phyloP scores from a whole-genome alignment of 1,140 invertebrate species.

The Drosophila yakuba region DNA sequence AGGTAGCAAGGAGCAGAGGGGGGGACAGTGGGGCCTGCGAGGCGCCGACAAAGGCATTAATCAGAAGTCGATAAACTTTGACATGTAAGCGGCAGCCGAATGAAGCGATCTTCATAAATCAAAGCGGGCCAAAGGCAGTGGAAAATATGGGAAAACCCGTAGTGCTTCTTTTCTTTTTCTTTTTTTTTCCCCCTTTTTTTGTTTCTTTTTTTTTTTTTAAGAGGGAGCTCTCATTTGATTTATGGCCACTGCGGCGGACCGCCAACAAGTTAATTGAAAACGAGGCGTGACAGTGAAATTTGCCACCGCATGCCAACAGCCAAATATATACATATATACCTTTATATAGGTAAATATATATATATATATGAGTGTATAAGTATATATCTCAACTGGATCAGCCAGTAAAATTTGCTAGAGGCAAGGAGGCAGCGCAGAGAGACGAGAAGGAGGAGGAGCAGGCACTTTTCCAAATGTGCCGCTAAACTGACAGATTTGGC shows the following conservation, averaged over 20 bases:
- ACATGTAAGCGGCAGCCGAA: slow-evolving; percentile 59
- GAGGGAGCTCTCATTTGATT: slow-evolving; percentile 62
- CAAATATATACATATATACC: slow-evolving; percentile 15
- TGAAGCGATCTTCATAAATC: slow-evolving; percentile 81
- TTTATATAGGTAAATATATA: background rate
- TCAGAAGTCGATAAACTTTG: slow-evolving; percentile 74
- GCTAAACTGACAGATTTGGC: slow-evolving; percentile 81
- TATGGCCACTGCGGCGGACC: slow-evolving; percentile 61
- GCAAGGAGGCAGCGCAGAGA: background rate
- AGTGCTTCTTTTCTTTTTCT: no score
- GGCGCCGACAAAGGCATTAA: slow-evolving; percentile 66
- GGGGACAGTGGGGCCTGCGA: slow-evolving; percentile 16
- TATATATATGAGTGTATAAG: background rate
- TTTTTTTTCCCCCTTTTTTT: no score
- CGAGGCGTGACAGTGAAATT: slow-evolving; percentile 80
- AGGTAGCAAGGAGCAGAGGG: no score
- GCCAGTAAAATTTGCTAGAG: background rate
- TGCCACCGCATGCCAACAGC: slow-evolving; percentile 64
- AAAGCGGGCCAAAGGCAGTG: slow-evolving; percentile 16
- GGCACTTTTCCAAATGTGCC: slow-evolving; percentile 79
- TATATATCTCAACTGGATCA: slow-evolving; percentile 14
- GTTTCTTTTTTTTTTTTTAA: no score
- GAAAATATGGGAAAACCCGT: background rate
- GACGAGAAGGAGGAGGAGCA: background rate
- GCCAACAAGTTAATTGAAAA: slow-evolving; percentile 82